Conservation (phyloP, 1,140 invertebrate species). For the Calephelis virginiensis region DNA sequence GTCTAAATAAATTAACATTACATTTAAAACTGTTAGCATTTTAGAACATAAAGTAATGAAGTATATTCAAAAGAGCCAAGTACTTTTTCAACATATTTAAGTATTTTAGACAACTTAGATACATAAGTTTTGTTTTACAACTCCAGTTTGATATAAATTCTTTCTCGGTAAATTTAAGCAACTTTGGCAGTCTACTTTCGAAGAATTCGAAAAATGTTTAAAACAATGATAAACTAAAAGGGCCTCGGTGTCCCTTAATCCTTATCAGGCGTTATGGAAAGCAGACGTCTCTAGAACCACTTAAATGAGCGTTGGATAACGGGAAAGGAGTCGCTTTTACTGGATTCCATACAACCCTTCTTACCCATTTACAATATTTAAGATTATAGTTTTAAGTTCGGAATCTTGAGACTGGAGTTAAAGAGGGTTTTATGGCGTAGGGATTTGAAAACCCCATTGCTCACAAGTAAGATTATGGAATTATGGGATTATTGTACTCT, state of each 20-base stretch:
- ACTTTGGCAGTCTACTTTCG: neutral
- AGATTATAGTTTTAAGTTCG: constrained; percentile 10
- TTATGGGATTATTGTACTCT: too few species aligned
- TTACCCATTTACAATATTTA: constrained; percentile 11
- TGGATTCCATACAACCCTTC: constrained; percentile 11
- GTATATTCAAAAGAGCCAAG: too few species aligned
- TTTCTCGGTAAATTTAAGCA: neutral
- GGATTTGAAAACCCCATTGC: too few species aligned
- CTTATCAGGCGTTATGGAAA: constrained; percentile 15
- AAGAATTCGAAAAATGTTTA: constrained; percentile 15
- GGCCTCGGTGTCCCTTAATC: constrained; percentile 9
- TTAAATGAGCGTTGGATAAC: constrained; percentile 16
- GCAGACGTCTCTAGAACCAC: constrained; percentile 17
- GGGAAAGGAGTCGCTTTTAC: constrained; percentile 12
- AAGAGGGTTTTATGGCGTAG: too few species aligned
- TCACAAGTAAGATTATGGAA: too few species aligned
- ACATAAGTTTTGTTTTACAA: neutral
- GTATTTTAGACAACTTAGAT: too few species aligned
- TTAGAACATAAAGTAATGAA: too few species aligned
- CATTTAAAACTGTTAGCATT: too few species aligned
- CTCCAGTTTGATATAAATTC: neutral
- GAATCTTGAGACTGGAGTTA: too few species aligned
- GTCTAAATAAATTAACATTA: too few species aligned
- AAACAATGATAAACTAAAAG: constrained; percentile 13
- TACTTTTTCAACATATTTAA: too few species aligned